phyloP scores from a whole-genome alignment of 2,888 invertebrate species.

The Scrobipalpa atriplicella region DNA sequence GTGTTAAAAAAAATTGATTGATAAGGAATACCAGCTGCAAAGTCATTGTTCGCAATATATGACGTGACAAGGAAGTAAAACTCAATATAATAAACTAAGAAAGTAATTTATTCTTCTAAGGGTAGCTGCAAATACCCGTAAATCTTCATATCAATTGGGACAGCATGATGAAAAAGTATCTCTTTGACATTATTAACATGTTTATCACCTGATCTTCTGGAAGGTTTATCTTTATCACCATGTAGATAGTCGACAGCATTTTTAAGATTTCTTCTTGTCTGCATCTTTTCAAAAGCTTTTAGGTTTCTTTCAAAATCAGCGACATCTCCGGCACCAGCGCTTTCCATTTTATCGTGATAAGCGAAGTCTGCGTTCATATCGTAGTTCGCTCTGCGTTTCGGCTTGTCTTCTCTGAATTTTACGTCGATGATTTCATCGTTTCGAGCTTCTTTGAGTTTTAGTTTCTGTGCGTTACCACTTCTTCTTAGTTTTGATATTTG shows the following conservation, averaged over 20 bases:
- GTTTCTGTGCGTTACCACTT: background rate
- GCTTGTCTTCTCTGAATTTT: constrained; percentile 23
- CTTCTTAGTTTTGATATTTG: background rate
- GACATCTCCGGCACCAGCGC: constrained; percentile 36
- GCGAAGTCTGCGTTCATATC: constrained; percentile 41
- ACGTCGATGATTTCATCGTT: constrained; percentile 21
- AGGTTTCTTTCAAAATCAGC: constrained; percentile 47
- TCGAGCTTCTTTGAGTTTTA: background rate
- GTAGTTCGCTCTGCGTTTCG: background rate
- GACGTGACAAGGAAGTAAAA: background rate
- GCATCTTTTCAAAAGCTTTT: constrained; percentile 30
- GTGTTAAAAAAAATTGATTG: too few relatives aligned
- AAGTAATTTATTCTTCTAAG: constrained; percentile 30
- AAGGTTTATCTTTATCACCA: constrained; percentile 32
- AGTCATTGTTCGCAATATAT: too few relatives aligned
- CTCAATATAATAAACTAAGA: background rate
- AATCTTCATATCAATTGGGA: constrained; percentile 56
- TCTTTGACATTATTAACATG: constrained; percentile 41
- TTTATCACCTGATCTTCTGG: constrained; percentile 20
- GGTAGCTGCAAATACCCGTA: constrained; percentile 56
- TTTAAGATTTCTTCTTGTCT: background rate
- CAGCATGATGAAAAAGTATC: constrained; percentile 53
- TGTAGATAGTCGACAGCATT: background rate
- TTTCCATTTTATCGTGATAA: constrained; percentile 45
- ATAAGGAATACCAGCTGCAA: too few relatives aligned